These are phyloP conservation scores for Ornithoptera priamus DNA, from an alignment of 2,888 invertebrate genomes.

Conservation along the genomic window DNA sequence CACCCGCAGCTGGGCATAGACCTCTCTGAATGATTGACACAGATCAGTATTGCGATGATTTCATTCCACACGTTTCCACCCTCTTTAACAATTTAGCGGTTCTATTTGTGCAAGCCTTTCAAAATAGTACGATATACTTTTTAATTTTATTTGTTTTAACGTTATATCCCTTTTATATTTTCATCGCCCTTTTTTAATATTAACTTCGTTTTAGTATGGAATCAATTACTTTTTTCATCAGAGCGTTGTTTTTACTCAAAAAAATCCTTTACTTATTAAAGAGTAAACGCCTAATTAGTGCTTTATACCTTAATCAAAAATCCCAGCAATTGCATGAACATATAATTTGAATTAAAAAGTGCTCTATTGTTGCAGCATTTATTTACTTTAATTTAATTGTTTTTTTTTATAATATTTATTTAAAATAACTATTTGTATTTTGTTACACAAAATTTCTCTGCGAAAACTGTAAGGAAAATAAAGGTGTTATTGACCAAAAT, in stretches of 20 bases:
- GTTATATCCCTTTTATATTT: not conserved
- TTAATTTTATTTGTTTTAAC: not conserved
- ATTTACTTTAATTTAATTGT: not conserved
- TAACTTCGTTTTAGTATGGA: not conserved
- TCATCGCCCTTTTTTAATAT: not conserved
- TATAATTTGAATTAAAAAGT: constrained; percentile 41
- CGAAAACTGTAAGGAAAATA: too few species aligned
- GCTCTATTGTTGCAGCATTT: constrained; percentile 35
- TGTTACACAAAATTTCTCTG: too few species aligned
- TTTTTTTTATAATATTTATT: not conserved
- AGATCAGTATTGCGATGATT: too few species aligned
- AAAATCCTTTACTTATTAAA: constrained; percentile 23
- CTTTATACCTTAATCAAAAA: constrained; percentile 38
- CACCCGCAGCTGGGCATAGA: too few species aligned
- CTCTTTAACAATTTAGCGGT: too few species aligned
- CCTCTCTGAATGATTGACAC: too few species aligned
- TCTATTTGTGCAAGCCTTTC: too few species aligned
- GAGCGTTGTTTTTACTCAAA: constrained; percentile 3
- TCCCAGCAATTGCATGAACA: constrained; percentile 25
- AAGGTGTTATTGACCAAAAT: not conserved
- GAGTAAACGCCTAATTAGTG: constrained; percentile 38
- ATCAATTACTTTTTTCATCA: not conserved
- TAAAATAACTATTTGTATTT: not conserved
- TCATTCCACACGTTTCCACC: too few species aligned
- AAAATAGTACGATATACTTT: not conserved